Conservation (phyloP, 2,888 invertebrate genomes). For the Osedax fenrisi region DNA sequence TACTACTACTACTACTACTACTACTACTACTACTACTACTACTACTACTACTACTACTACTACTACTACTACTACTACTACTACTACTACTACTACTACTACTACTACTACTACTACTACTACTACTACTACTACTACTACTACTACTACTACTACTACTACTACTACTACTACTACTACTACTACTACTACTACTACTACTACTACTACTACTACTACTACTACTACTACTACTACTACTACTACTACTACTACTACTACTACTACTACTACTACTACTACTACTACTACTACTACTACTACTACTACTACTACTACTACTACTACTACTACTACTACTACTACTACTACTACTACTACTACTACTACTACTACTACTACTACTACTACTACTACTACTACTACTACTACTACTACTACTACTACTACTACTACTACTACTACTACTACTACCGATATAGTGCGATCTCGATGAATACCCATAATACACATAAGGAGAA, state of each 20-base stretch:
- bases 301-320: constrained; percentile 27
- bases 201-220: constrained; percentile 9
- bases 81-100: neutral
- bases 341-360: neutral
- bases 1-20: constrained; percentile 9
- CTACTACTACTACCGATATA: constrained; percentile 9
- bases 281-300: constrained; percentile 19
- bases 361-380: neutral
- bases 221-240: constrained; percentile 23
- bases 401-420: constrained; percentile 9
- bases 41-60: constrained; percentile 13
- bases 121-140: neutral
- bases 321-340: constrained; percentile 28
- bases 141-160: neutral
- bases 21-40: neutral
- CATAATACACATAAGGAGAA: too few species aligned
- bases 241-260: constrained; percentile 27
- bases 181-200: neutral
- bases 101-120: neutral
- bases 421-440: constrained; percentile 9
- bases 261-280: constrained; percentile 27
- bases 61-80: neutral
- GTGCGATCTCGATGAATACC: too few species aligned
- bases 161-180: neutral
- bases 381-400: constrained; percentile 13